A percentile compares a stretch with the other conserved stretches of the same genome.
phyloP scores from a whole-genome alignment of 2,888 invertebrate species.

The Phyllotreta striolata region DNA sequence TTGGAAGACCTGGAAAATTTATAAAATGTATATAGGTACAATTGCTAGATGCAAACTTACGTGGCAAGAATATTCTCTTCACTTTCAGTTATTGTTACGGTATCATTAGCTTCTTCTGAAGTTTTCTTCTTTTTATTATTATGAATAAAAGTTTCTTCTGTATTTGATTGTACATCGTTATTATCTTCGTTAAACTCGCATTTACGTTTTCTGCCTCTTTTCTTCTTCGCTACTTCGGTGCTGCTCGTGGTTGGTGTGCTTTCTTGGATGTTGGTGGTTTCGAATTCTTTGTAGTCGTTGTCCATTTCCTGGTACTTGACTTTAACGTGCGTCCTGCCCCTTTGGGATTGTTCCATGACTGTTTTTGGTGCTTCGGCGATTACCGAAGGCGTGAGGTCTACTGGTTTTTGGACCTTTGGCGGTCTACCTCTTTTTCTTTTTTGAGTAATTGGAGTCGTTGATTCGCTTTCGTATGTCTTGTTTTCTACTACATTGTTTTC shows the following conservation, averaged over 20 bases:
- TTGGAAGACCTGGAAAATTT: too few relatives aligned
- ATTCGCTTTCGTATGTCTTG: not conserved
- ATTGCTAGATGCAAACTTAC: too few relatives aligned
- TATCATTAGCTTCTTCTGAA: too few relatives aligned
- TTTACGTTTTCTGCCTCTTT: conserved; percentile 4
- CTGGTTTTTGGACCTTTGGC: conserved; percentile 1
- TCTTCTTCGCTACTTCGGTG: not conserved
- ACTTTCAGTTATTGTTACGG: too few relatives aligned
- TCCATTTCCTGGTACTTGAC: not conserved
- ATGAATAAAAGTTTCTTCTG: not conserved
- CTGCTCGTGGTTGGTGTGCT: too few relatives aligned
- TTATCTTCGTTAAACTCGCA: too few relatives aligned
- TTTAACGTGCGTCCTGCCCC: not conserved
- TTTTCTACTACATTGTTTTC: not conserved
- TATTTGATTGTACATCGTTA: too few relatives aligned
- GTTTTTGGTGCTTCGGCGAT: not conserved
- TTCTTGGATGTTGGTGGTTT: too few relatives aligned
- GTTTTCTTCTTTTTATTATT: too few relatives aligned
- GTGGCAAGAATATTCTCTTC: too few relatives aligned
- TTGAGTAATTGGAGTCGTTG: not conserved
- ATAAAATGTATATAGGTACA: too few relatives aligned
- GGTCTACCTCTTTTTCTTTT: conserved; percentile 22
- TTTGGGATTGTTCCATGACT: conserved; percentile 1
- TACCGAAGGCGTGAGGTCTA: not conserved
- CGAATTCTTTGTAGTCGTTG: not conserved